These are phyloP conservation scores for Athene cunicularia DNA, from an alignment of 2,113 vertebrate species.

Conservation along the genomic window DNA sequence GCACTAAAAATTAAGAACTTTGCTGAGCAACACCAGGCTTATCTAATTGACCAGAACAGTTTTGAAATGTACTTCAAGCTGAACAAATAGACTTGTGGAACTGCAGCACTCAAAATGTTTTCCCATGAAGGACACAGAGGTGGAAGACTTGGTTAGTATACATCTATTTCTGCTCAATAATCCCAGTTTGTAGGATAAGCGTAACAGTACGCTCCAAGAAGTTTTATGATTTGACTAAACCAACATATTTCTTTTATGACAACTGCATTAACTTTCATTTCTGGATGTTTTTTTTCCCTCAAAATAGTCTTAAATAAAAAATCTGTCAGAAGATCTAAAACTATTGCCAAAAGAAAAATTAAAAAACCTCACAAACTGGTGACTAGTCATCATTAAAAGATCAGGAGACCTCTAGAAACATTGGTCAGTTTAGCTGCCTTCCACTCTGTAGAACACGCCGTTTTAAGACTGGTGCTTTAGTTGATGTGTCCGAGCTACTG, in stretches of 20 bases:
- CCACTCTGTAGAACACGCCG: neutral
- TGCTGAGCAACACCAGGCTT: constrained; percentile 2
- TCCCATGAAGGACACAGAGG: neutral
- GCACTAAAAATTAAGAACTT: constrained; percentile 2
- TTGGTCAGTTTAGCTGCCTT: neutral
- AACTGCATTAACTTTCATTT: neutral
- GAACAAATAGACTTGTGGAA: neutral
- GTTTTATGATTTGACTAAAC: neutral
- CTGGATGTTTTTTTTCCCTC: neutral
- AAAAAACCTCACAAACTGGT: neutral
- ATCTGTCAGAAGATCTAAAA: neutral
- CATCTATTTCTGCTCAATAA: neutral
- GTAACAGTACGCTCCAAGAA: neutral
- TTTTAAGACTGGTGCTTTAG: neutral
- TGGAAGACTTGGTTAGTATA: neutral
- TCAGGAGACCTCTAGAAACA: neutral
- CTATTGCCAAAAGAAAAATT: neutral
- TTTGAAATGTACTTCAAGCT: constrained; percentile 1
- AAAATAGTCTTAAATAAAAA: neutral
- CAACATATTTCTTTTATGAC: neutral
- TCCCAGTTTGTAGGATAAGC: neutral
- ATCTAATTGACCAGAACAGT: constrained; percentile 14
- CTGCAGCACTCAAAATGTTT: neutral
- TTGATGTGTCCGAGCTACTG: neutral
- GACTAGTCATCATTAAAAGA: neutral